These are phyloP conservation scores for Rhopalosiphum nymphaeae DNA, from an alignment of 2,888 invertebrate species.

Conservation along the genomic window DNA sequence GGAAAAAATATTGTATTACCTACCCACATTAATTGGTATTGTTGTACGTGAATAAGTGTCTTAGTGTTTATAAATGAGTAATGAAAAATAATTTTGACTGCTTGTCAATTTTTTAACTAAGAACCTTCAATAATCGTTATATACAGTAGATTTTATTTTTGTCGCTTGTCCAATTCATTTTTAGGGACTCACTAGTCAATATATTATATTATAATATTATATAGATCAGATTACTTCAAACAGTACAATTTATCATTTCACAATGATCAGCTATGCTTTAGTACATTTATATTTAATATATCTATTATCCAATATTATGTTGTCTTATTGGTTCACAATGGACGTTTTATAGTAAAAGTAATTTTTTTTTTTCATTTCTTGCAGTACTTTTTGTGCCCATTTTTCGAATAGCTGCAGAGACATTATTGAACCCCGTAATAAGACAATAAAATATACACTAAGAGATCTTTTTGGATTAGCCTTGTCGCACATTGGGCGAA, in stretches of 20 bases:
- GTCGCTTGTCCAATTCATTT: neutral
- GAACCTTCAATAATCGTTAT: neutral
- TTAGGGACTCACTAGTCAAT: neutral
- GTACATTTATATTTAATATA: neutral
- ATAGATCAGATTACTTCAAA: neutral
- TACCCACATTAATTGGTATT: neutral
- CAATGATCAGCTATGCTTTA: neutral
- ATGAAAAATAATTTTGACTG: neutral
- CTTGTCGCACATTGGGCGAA: neutral
- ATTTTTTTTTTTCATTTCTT: neutral
- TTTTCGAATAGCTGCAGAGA: neutral
- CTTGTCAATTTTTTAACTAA: neutral
- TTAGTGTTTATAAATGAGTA: neutral
- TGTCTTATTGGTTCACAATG: neutral
- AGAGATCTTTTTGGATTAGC: neutral
- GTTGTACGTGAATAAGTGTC: no score
- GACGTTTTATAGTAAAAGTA: neutral
- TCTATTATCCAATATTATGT: neutral
- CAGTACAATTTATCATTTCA: neutral
- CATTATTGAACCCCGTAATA: neutral
- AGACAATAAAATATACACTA: neutral
- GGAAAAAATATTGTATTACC: neutral
- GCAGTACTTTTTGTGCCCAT: neutral
- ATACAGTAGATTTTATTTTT: neutral
- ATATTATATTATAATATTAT: neutral